Percentiles rank a stretch among this genome's conserved stretches.
Evolutionary conservation across 2,888 invertebrate genomes (phyloP).

Genomic region (Chymomyza caudatula): DNA sequence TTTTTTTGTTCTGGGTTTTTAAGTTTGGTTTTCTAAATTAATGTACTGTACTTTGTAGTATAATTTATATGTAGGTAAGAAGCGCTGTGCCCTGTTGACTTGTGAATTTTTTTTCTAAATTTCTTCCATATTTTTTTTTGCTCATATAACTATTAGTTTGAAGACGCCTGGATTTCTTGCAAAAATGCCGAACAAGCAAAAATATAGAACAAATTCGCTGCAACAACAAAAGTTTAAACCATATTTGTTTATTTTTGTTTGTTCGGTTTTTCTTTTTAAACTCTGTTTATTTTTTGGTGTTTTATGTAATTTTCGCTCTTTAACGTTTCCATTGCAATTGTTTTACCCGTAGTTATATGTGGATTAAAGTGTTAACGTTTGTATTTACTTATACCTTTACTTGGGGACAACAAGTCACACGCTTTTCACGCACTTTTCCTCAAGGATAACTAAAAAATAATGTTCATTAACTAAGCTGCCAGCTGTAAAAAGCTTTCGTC

Average conservation of each 20-base stretch:
- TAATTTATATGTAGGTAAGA: conserved; percentile 58
- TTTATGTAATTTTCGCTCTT: conserved; percentile 21
- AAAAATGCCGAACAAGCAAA: not conserved
- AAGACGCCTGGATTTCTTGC: conserved; percentile 56
- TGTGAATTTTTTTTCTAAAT: conserved; percentile 34
- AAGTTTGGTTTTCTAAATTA: conserved; percentile 31
- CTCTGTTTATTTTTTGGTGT: conserved; percentile 1
- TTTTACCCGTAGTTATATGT: conserved; percentile 58
- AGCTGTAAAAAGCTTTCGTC: not conserved
- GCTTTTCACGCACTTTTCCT: conserved; percentile 11
- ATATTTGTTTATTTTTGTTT: conserved; percentile 12
- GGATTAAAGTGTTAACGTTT: conserved; percentile 23
- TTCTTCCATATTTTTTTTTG: conserved; percentile 1
- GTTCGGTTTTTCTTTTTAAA: conserved; percentile 27
- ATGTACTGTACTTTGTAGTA: conserved; percentile 45
- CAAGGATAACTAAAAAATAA: not conserved
- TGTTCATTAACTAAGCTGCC: not conserved
- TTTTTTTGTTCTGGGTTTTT: conserved; percentile 26
- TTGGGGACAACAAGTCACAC: conserved; percentile 44
- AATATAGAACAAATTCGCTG: not conserved
- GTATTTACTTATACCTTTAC: not conserved
- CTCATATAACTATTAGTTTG: conserved; percentile 29
- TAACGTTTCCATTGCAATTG: not conserved
- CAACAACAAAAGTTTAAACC: not conserved
- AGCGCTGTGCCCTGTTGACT: conserved; percentile 72